phyloP scores from a whole-genome alignment of 2,797 vertebrate genomes.

The Acipenser ruthenus region DNA sequence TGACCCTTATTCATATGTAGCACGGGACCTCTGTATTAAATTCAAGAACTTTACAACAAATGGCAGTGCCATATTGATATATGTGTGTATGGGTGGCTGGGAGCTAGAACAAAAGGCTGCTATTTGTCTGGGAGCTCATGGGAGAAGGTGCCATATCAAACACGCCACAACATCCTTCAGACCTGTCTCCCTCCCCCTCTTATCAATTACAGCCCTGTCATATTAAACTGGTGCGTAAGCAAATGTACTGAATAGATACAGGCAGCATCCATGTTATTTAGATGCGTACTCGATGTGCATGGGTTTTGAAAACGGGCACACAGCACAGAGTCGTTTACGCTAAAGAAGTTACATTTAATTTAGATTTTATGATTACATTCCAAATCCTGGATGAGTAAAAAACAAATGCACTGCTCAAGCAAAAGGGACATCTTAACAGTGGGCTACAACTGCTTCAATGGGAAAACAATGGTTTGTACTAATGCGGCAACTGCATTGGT shows the following conservation, averaged over 20 bases:
- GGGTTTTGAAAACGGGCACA: too few relatives aligned
- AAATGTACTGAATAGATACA: slow-evolving; percentile 39
- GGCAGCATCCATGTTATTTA: slow-evolving; percentile 1
- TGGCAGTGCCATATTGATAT: slow-evolving; percentile 58
- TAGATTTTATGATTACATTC: too few relatives aligned
- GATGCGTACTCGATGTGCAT: too few relatives aligned
- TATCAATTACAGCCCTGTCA: slow-evolving; percentile 41
- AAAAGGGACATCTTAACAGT: too few relatives aligned
- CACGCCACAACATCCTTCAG: slow-evolving; percentile 38
- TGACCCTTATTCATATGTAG: slow-evolving; percentile 57
- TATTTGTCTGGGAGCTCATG: slow-evolving; percentile 55
- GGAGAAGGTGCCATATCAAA: slow-evolving; percentile 46
- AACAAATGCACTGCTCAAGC: too few relatives aligned
- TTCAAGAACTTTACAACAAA: slow-evolving; percentile 56
- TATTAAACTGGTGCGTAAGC: slow-evolving; percentile 31
- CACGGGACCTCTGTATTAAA: slow-evolving; percentile 52
- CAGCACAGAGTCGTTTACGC: too few relatives aligned
- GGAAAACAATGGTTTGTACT: too few relatives aligned
- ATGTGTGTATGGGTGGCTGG: slow-evolving; percentile 47
- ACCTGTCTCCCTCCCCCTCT: slow-evolving; percentile 34
- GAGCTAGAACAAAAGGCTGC: slow-evolving; percentile 58
- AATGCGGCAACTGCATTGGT: too few relatives aligned
- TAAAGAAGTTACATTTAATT: too few relatives aligned
- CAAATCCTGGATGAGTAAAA: too few relatives aligned
- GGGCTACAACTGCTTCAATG: too few relatives aligned